Base-by-base conservation (phyloP, 2,888 invertebrate species). In the Melanophora roralis region DNA sequence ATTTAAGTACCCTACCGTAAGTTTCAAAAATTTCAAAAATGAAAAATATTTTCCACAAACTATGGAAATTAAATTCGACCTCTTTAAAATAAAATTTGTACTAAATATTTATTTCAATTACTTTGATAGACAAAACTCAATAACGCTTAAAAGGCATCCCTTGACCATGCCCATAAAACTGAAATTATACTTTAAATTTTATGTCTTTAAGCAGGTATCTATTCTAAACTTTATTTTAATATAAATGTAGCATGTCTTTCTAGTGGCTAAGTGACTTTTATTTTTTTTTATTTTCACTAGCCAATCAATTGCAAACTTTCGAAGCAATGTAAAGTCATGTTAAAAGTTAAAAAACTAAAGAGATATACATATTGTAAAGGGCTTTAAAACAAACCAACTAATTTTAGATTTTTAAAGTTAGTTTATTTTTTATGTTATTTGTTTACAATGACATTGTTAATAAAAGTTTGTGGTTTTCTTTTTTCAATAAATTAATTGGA, bases 1-100 rank as follows among this genome's bases (percentile, higher is more conserved):
- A 55, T 8, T 45, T 68, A n/a, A n/a, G n/a, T n/a, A 34, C 38
- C n/a, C 32, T 53, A 43, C 32, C n/a, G n/a, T n/a, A n/a, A n/a
- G n/a, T n/a, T n/a, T n/a, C n/a, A n/a, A n/a, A n/a, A n/a, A n/a
- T n/a, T n/a, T n/a, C n/a, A n/a, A n/a, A n/a, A n/a, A n/a, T n/a
- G n/a, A n/a, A n/a, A n/a, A n/a, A n/a, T n/a, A n/a, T n/a, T n/a
- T n/a, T n/a, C n/a, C n/a, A n/a, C n/a, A n/a, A n/a, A n/a, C n/a
- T n/a, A n/a, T n/a, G n/a, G n/a, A n/a, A n/a, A n/a, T n/a, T n/a
- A n/a, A n/a, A n/a, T n/a, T n/a, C n/a, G n/a, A n/a, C n/a, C n/a
- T n/a, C n/a, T n/a, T n/a, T n/a, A n/a, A n/a, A n/a, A n/a, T n/a
- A n/a, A n/a, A n/a, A n/a, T n/a, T n/a, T n/a, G n/a, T n/a, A n/a